These are phyloP conservation scores for Pelusios castaneus DNA, from an alignment of 2,113 vertebrate genomes.

Conservation along the genomic window DNA sequence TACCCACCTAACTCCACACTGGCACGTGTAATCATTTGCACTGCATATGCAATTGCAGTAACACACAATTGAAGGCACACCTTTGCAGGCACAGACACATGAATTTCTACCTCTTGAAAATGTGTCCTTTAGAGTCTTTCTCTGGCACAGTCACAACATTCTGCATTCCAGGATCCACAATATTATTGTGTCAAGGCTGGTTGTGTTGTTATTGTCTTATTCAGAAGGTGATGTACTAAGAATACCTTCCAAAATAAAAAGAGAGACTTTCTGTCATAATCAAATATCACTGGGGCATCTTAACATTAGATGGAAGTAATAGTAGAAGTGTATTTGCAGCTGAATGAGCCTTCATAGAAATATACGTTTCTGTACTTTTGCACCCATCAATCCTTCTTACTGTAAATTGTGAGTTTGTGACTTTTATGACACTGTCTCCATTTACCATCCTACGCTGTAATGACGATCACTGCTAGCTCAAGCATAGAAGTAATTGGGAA, in stretches of 20 bases:
- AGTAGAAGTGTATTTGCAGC: not conserved
- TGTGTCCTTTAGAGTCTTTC: not conserved
- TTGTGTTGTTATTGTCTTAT: not conserved
- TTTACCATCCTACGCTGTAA: not conserved
- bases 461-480: not conserved
- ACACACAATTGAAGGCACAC: no score
- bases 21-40: not conserved
- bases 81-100: not conserved
- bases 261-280: not conserved
- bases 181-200: accelerated
- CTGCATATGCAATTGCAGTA: not conserved
- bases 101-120: not conserved
- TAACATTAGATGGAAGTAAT: not conserved
- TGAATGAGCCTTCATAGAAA: not conserved
- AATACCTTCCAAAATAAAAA: not conserved
- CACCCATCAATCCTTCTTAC: not conserved
- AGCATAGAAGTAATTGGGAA: not conserved
- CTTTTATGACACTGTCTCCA: not conserved
- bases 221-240: not conserved
- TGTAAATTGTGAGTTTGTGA: accelerated
- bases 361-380: not conserved
- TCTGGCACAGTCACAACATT: not conserved
- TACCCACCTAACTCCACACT: not conserved
- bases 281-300: not conserved
- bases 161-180: not conserved